phyloP scores from a whole-genome alignment of 35 echinoderm and acorn worm species.

The Ophioderma brevispina region DNA sequence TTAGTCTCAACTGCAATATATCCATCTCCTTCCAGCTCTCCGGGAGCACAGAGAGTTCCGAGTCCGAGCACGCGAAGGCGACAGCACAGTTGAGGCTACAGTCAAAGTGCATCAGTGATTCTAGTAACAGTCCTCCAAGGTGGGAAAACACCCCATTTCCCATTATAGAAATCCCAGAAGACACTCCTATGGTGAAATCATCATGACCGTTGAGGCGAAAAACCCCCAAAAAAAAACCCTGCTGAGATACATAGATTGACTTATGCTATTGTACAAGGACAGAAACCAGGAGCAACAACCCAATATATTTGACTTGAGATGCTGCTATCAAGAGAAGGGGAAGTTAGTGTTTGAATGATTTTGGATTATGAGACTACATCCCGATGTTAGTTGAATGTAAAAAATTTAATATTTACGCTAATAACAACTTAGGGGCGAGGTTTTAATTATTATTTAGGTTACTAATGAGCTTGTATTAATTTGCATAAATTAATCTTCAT shows the following conservation, averaged over 20 bases:
- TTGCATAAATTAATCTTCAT: no score
- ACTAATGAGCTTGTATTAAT: no score
- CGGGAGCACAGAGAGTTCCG: background rate
- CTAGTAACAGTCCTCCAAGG: background rate
- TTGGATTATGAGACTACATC: slow-evolving; percentile 66
- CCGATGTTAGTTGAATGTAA: slow-evolving; percentile 9
- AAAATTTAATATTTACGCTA: no score
- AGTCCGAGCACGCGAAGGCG: background rate
- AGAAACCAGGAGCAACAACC: slow-evolving; percentile 45
- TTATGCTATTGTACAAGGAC: slow-evolving; percentile 41
- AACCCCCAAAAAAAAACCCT: no score
- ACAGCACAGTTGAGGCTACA: background rate
- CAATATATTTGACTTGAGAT: slow-evolving; percentile 10
- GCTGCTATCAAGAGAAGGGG: background rate
- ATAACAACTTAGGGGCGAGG: no score
- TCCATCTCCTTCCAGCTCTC: background rate
- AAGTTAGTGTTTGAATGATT: background rate
- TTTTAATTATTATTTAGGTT: no score
- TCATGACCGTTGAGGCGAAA: background rate
- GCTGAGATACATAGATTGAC: background rate
- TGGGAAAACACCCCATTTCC: background rate
- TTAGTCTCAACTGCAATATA: no score
- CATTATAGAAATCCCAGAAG: background rate
- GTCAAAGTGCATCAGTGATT: slow-evolving; percentile 31
- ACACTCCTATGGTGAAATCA: background rate